Evolutionary conservation across 2,888 invertebrate species (phyloP).

Genomic region (Patella ulyssiponensis): DNA sequence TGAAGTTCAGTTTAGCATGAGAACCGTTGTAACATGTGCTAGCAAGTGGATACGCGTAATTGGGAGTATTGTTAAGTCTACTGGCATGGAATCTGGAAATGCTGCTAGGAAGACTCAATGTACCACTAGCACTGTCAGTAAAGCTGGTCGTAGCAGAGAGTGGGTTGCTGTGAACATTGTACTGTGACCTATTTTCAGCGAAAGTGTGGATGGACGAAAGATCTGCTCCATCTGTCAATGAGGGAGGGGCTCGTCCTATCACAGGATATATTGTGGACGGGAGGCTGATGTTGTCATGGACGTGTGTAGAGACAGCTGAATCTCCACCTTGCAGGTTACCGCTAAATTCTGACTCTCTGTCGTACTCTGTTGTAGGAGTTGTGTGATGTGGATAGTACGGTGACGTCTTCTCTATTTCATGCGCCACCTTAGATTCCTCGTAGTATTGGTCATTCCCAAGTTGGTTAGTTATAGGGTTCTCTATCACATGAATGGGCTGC

Average conservation of each 20-base stretch:
- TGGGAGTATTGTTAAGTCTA: conserved; percentile 32
- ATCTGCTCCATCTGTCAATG: conserved; percentile 11
- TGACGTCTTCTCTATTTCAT: conserved; percentile 31
- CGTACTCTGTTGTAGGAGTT: conserved; percentile 54
- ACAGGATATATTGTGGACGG: conserved; percentile 7
- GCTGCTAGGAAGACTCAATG: conserved; percentile 53
- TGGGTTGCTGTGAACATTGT: conserved; percentile 28
- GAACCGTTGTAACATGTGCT: conserved; percentile 36
- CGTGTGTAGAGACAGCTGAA: background rate
- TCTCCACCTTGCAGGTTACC: conserved; percentile 2
- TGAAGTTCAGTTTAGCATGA: conserved; percentile 36
- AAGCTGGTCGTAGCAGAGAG: conserved; percentile 35
- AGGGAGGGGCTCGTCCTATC: background rate
- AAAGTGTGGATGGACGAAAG: conserved; percentile 18
- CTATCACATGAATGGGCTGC: conserved; percentile 12
- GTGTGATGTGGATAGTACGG: conserved; percentile 56
- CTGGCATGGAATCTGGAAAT: conserved; percentile 49
- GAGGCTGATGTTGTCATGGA: background rate
- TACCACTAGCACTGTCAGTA: conserved; percentile 39
- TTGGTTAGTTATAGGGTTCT: conserved; percentile 16
- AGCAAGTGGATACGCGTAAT: conserved; percentile 36
- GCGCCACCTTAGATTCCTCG: conserved; percentile 29
- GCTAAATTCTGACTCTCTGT: conserved; percentile 38
- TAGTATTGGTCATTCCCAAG: conserved; percentile 18
- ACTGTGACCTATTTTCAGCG: conserved; percentile 9